Evolutionary conservation across 2,797 vertebrate genomes (phyloP), one percentile per base, ranked within the genome.

Genomic region (Agapornis canus): DNA sequence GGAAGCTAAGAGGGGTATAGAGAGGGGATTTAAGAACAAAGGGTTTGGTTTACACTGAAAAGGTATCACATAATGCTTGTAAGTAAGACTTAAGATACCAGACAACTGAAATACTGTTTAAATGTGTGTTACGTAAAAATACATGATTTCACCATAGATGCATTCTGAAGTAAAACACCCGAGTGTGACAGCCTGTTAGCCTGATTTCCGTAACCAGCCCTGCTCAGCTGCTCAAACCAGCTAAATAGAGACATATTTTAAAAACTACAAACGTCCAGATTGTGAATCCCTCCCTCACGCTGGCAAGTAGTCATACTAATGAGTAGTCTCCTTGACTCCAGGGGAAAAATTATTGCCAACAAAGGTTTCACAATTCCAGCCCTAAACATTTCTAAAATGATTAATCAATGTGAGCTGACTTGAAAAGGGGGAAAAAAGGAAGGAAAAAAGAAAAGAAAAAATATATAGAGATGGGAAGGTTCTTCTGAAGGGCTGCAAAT

Each of bases 171-270:
- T 80, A 82, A 82, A 87, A 91, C 57, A 87, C 48, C 17, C 6
- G 2, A 90, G 78, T 83, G 42, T 65, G 89, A 91, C 91, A 97
- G 94, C 72, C 96, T 89, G 81, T 79, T 76, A 82, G 85, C 75
- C 72, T 92, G 89, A 93, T 96, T 96, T 96, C 86, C 89, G 83
- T 86, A 96, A 78, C 86, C 72, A 96, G 54, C 65, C 54, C 87
- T 65, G 57, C 87, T 97, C 94, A 94, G 92, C 90, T 93, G 90
- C 90, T 93, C 90, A 81, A 89, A 96, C 92, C 84, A 89, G 82
- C 93, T 95, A 95, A 94, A 95, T 81, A 96, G 82, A 96, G 94
- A 96, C 72, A 94, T 94, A 94, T 94, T 95, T 97, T 94, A 89
- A 93, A 95, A 96, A 96, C 91, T 95, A 82, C 92, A 91, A 95